phyloP scores from a whole-genome alignment of 2,797 vertebrate genomes.

The Rhabdophis nuchalis region DNA sequence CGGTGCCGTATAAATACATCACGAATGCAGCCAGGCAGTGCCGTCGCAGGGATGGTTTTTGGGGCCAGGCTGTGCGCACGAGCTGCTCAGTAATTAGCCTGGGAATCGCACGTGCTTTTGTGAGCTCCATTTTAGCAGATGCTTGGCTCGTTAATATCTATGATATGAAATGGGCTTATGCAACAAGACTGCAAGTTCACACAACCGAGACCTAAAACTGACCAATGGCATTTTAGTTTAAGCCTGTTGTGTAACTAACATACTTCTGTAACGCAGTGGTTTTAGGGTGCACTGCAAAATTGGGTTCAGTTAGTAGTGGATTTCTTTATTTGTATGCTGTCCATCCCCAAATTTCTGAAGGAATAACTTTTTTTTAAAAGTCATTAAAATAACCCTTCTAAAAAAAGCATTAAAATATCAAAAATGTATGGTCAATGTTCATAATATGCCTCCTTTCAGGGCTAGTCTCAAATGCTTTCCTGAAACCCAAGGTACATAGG shows the following conservation, averaged over 20 bases:
- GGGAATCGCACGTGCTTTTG: neutral
- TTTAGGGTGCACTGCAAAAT: neutral
- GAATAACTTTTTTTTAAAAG: neutral
- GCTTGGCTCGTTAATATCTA: neutral
- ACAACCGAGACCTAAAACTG: neutral
- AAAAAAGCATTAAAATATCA: neutral
- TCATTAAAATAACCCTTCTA: neutral
- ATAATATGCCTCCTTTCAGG: neutral
- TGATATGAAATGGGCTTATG: neutral
- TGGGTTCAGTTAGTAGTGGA: neutral
- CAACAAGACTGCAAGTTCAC: neutral
- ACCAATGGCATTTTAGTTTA: neutral
- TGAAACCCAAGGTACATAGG: neutral
- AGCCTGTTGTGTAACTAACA: neutral
- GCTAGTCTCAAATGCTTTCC: neutral
- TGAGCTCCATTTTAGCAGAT: neutral
- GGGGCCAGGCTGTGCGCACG: neutral
- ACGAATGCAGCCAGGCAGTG: neutral
- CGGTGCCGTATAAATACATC: neutral
- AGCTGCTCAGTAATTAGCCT: neutral
- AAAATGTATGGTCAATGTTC: neutral
- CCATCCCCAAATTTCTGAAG: neutral
- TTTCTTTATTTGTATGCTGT: neutral
- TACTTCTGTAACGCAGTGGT: neutral
- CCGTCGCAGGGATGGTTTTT: neutral